Evolutionary conservation across 2,797 vertebrate genomes (phyloP).

Genomic region (Linurgus olivaceus): DNA sequence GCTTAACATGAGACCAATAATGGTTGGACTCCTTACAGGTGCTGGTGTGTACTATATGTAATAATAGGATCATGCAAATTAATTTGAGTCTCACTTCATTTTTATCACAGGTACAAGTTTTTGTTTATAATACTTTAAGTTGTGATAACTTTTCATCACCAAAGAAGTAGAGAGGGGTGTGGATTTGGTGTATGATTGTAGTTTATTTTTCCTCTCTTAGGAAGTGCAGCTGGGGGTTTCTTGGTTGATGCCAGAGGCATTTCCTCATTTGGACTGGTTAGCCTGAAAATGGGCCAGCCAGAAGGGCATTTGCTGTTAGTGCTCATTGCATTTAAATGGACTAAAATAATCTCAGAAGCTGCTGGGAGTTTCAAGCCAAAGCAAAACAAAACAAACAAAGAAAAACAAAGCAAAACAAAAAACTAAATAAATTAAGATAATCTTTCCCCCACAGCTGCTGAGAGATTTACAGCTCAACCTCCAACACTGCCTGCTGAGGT

Average conservation of each 20-base stretch:
- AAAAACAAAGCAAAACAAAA: not conserved
- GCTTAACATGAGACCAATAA: not conserved
- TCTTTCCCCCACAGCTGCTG: slow-evolving; percentile 34
- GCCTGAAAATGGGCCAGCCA: slow-evolving; percentile 61
- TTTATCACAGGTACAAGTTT: not conserved
- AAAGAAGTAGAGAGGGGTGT: not conserved
- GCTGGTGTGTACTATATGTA: not conserved
- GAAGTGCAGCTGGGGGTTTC: slow-evolving; percentile 59
- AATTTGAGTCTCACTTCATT: not conserved
- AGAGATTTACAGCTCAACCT: slow-evolving; percentile 36
- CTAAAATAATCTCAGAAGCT: slow-evolving; percentile 65
- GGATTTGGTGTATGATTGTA: not conserved
- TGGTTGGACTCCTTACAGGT: not conserved
- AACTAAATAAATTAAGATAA: slow-evolving; percentile 56
- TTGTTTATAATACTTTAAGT: not conserved
- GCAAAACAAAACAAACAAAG: not conserved
- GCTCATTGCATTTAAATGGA: slow-evolving; percentile 68
- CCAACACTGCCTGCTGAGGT: not conserved
- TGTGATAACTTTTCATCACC: not conserved
- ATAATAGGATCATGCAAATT: not conserved
- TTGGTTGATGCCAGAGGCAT: slow-evolving; percentile 60
- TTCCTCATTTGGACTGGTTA: slow-evolving; percentile 61
- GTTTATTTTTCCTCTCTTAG: slow-evolving; percentile 54
- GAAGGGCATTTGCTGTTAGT: slow-evolving; percentile 64
- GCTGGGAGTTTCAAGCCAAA: slow-evolving; percentile 61